These are phyloP conservation scores for Lonchura striata DNA, from an alignment of 2,113 vertebrate genomes.

Conservation along the genomic window DNA sequence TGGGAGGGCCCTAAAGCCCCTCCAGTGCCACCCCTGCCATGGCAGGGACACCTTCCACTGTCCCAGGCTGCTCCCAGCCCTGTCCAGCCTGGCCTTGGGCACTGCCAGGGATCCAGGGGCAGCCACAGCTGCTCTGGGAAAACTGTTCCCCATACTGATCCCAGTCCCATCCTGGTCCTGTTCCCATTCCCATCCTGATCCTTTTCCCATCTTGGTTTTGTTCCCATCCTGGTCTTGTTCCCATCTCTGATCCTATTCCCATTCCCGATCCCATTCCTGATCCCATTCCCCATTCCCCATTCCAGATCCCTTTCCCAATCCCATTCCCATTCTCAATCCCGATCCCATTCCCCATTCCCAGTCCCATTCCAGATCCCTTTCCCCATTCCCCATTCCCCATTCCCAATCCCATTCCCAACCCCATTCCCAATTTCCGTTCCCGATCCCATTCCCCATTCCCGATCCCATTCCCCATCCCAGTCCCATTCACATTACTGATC, in stretches of 20 bases:
- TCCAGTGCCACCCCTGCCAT: neutral
- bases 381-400: no score
- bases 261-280: neutral
- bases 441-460: neutral
- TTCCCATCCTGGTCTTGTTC: neutral
- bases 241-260: neutral
- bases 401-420: neutral
- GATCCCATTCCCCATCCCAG: no score
- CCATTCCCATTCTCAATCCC: no score
- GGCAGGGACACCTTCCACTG: neutral
- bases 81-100: neutral
- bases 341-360: rapidly evolving
- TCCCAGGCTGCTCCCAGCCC: neutral
- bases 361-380: neutral
- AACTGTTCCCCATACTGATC: neutral
- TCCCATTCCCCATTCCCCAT: neutral
- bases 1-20: neutral
- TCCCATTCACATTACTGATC: no score
- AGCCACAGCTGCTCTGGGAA: neutral
- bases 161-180: neutral
- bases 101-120: neutral
- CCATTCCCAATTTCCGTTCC: neutral
- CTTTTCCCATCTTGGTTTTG: no score
- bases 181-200: neutral
- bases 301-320: rapidly evolving